A percentile compares a stretch with the other conserved stretches of the same genome.
Conservation (phyloP, 2,797 vertebrate species). For the Danio choprae region DNA sequence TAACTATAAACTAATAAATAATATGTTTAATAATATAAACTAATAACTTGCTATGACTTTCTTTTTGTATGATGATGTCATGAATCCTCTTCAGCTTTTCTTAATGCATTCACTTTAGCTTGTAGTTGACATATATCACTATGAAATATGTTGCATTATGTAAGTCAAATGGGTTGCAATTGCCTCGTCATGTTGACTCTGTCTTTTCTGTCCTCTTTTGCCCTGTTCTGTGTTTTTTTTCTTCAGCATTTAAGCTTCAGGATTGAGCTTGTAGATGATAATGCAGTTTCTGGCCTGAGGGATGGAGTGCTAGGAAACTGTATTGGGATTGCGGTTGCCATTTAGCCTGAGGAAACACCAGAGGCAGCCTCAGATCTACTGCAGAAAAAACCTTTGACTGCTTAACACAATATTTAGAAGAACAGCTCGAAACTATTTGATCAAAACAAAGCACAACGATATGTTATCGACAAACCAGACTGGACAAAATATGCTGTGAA, state of each 20-base stretch:
- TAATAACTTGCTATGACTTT: neutral
- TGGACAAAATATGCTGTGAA: neutral
- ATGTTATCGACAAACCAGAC: neutral
- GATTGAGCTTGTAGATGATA: slow-evolving; percentile 14
- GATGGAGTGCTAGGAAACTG: slow-evolving; percentile 7
- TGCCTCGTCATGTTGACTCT: neutral
- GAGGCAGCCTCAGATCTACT: slow-evolving; percentile 48
- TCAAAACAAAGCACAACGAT: neutral
- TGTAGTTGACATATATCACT: neutral
- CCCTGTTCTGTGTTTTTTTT: slow-evolving; percentile 1
- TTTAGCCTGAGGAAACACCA: slow-evolving; percentile 62
- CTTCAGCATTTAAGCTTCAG: neutral
- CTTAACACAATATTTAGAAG: slow-evolving; percentile 23
- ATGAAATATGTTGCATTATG: neutral
- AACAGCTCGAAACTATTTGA: slow-evolving; percentile 6
- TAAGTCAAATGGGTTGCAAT: neutral
- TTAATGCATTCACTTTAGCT: neutral
- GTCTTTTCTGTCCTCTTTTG: slow-evolving; percentile 1
- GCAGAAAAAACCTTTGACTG: slow-evolving; percentile 42
- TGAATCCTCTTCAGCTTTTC: neutral
- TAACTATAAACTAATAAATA: too few relatives aligned
- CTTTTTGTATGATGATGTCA: slow-evolving; percentile 1
- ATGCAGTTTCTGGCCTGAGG: slow-evolving; percentile 42
- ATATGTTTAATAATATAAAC: too few relatives aligned
- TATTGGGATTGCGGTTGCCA: slow-evolving; percentile 43